A percentile compares a stretch with the other conserved stretches of the same genome.
Evolutionary conservation across 2,797 vertebrate species (phyloP).

Genomic region (Phalloptychus januarius): DNA sequence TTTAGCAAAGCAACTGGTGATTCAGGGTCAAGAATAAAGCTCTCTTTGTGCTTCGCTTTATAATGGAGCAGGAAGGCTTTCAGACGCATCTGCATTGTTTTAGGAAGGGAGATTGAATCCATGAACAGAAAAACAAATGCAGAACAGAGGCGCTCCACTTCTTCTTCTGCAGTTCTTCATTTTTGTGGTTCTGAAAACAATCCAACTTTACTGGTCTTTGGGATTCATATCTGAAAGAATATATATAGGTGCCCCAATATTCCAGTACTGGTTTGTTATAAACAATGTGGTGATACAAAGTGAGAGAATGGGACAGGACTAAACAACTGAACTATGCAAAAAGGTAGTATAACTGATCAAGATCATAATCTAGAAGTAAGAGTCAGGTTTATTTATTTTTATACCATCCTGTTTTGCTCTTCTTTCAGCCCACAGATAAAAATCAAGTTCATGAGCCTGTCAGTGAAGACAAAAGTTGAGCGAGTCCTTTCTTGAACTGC

Average conservation of each 20-base stretch:
- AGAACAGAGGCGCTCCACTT: neutral
- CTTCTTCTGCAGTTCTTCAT: neutral
- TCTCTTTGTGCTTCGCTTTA: conserved; percentile 60
- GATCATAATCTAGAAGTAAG: conserved; percentile 5
- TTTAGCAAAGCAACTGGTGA: conserved; percentile 62
- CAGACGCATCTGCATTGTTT: conserved; percentile 60
- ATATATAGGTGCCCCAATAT: neutral
- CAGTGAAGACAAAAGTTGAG: conserved; percentile 48
- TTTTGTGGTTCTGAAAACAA: neutral
- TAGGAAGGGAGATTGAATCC: conserved; percentile 41
- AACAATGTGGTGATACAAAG: neutral
- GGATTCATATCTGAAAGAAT: neutral
- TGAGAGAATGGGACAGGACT: neutral
- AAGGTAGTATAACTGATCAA: neutral
- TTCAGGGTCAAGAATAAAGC: conserved; percentile 67
- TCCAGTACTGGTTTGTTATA: neutral
- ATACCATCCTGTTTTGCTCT: neutral
- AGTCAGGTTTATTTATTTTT: neutral
- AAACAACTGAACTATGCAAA: conserved; percentile 6
- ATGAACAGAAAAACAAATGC: neutral
- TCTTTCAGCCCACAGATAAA: conserved; percentile 23
- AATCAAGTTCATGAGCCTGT: conserved; percentile 41
- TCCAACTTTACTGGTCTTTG: neutral
- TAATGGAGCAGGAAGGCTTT: conserved; percentile 58
- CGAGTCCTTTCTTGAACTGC: conserved; percentile 52